Percentiles rank a stretch among this genome's conserved stretches.
Conservation (phyloP, 2,888 invertebrate species). For the Ectemnius cavifrons region DNA sequence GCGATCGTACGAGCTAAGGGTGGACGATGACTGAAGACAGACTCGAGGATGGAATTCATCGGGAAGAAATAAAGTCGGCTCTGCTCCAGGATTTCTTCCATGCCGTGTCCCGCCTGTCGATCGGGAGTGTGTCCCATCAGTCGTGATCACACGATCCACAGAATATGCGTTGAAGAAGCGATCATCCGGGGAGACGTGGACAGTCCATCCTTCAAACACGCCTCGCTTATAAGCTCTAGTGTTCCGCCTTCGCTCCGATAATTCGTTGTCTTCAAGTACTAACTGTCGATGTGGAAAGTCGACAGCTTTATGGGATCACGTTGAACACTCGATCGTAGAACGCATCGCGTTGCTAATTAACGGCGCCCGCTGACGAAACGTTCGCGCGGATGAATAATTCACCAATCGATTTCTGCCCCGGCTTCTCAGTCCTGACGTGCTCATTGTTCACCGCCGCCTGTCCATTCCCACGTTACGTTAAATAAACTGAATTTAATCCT, state of each 20-base stretch:
- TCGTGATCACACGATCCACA: slow-evolving; percentile 24
- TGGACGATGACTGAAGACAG: no score
- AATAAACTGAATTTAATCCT: slow-evolving; percentile 50
- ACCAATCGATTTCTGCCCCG: slow-evolving; percentile 50
- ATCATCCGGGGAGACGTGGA: neutral
- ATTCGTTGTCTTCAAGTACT: neutral
- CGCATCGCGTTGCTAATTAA: slow-evolving; percentile 46
- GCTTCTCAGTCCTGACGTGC: neutral
- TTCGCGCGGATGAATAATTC: slow-evolving; percentile 50
- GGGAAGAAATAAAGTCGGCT: slow-evolving; percentile 46
- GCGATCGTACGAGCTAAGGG: slow-evolving; percentile 15
- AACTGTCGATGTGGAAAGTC: neutral
- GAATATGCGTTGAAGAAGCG: slow-evolving; percentile 14
- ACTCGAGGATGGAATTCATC: slow-evolving; percentile 36
- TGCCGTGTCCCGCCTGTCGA: slow-evolving; percentile 30
- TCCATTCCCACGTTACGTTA: slow-evolving; percentile 53
- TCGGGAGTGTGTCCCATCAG: slow-evolving; percentile 17
- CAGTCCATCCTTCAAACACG: neutral
- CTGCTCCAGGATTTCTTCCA: slow-evolving; percentile 40
- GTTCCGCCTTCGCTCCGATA: neutral
- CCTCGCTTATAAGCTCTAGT: neutral
- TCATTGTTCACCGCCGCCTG: slow-evolving; percentile 36
- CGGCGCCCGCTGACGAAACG: slow-evolving; percentile 46
- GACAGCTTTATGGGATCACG: neutral
- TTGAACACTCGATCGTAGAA: neutral